phyloP scores from a whole-genome alignment of 2,888 invertebrate species.

The Chelonus formosanus region DNA sequence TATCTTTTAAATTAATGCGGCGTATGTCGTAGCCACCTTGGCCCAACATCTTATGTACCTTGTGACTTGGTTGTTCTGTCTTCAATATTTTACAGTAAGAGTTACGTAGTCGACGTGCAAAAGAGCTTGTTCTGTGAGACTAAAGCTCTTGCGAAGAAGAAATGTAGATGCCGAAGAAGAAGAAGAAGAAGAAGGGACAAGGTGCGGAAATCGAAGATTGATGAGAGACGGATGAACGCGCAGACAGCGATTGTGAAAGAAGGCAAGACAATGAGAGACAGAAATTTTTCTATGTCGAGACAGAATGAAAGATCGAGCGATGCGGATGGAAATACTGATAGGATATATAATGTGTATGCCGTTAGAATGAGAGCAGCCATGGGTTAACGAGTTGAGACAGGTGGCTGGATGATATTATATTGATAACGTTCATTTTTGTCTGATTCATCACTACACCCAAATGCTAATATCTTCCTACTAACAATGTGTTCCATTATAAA shows the following conservation, averaged over 20 bases:
- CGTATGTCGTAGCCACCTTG: constrained; percentile 3
- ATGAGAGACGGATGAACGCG: constrained; percentile 22
- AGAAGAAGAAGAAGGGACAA: neutral
- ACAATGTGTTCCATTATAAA: no score
- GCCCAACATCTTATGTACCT: neutral
- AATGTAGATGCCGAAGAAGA: neutral
- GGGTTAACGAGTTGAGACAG: constrained; percentile 26
- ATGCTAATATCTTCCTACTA: constrained; percentile 8
- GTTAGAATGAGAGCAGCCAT: constrained; percentile 11
- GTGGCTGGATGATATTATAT: constrained; percentile 28
- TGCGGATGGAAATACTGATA: constrained; percentile 18
- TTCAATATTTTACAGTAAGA: constrained; percentile 24
- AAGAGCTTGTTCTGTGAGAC: neutral
- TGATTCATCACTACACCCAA: constrained; percentile 1
- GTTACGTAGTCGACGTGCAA: constrained; percentile 25
- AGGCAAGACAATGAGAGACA: constrained; percentile 22
- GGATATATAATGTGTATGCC: neutral
- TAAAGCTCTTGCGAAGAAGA: neutral
- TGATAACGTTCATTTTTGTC: constrained; percentile 25
- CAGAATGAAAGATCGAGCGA: constrained; percentile 22
- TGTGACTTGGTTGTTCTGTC: neutral
- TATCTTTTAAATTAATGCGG: constrained; percentile 52
- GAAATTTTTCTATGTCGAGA: constrained; percentile 26
- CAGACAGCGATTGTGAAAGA: constrained; percentile 13
- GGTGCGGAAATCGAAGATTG: constrained; percentile 28